A percentile compares a stretch with the other conserved stretches of the same genome.
Conservation (phyloP, 2,113 vertebrate genomes). For the Dendrocopos noguchii region DNA sequence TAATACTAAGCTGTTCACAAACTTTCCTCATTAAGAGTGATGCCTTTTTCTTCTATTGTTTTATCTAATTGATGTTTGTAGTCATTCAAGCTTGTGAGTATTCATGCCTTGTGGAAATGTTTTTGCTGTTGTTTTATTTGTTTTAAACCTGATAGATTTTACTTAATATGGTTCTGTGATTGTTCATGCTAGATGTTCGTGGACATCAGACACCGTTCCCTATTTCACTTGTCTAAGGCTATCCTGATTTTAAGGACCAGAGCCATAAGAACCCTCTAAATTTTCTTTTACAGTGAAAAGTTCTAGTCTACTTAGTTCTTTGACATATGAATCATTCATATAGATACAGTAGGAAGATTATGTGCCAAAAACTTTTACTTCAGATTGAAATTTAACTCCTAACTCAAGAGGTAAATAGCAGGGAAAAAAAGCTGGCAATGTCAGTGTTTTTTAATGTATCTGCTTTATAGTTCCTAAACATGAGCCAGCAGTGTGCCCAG, state of each 20-base stretch:
- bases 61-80: neutral
- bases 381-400: neutral
- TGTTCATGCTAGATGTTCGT: neutral
- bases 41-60: neutral
- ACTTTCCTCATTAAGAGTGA: neutral
- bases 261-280: neutral
- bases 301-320: neutral
- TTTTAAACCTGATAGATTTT: neutral
- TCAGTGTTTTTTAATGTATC: neutral
- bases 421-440: neutral
- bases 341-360: neutral
- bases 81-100: neutral
- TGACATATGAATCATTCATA: neutral
- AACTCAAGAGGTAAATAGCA: neutral
- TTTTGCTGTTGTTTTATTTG: neutral
- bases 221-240: neutral
- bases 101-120: neutral
- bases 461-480: neutral
- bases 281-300: neutral
- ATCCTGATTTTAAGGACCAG: neutral
- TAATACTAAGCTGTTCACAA: neutral
- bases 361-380: neutral
- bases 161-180: neutral
- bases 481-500: no score
- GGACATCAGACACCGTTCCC: neutral